Percentiles rank a stretch among this genome's conserved stretches.
Conservation (phyloP, 2,888 invertebrate genomes). For the Phortica magna region DNA sequence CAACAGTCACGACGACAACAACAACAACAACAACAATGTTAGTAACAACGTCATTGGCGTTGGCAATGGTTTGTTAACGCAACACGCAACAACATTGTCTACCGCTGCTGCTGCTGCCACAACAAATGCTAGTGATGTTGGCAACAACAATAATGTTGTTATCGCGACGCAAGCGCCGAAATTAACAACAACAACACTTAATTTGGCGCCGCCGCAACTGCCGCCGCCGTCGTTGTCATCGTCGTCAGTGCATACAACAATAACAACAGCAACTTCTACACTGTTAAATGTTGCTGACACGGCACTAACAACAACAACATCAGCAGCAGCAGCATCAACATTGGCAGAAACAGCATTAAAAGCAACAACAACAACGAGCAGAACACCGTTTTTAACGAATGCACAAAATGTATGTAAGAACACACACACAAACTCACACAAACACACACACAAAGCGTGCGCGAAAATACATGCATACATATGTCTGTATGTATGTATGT, state of each 20-base stretch:
- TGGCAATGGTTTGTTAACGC: slow-evolving; percentile 27
- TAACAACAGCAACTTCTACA: slow-evolving; percentile 36
- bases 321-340: slow-evolving; percentile 32
- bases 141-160: background rate
- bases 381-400: slow-evolving; percentile 48
- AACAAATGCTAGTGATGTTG: background rate
- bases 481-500: too few species aligned
- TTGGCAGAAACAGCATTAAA: slow-evolving; percentile 33
- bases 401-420: slow-evolving; percentile 51
- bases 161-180: background rate
- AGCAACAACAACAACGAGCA: slow-evolving; percentile 32
- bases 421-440: background rate
- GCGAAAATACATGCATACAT: background rate
- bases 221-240: background rate
- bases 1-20: slow-evolving; percentile 13
- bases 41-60: slow-evolving; percentile 1
- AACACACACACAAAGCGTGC: background rate
- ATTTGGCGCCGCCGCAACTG: background rate
- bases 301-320: slow-evolving; percentile 38
- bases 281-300: slow-evolving; percentile 30
- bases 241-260: slow-evolving; percentile 39
- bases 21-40: slow-evolving; percentile 46
- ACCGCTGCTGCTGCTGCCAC: slow-evolving; percentile 21
- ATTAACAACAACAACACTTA: slow-evolving; percentile 3
- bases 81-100: slow-evolving; percentile 28